Evolutionary conservation across 30 jellyfish, hydroid and myxozoan species (phyloP).

Genomic region (Aurelia aurita complex sp. Pacific): DNA sequence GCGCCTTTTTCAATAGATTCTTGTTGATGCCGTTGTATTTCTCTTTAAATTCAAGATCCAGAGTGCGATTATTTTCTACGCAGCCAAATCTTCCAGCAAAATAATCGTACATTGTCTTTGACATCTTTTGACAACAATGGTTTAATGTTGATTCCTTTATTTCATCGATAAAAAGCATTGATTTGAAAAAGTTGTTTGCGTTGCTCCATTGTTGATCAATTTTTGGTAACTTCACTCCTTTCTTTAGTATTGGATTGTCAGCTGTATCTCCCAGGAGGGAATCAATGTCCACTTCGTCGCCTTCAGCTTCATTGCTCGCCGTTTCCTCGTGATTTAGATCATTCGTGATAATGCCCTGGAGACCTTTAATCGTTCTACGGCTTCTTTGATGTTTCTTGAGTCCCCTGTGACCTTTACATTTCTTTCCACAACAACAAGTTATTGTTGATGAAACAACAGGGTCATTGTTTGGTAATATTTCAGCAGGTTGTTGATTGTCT

Average conservation of each 20-base stretch:
- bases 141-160: constrained; percentile 5
- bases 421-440: background rate
- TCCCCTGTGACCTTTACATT: constrained; percentile 1
- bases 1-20: no score
- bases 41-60: no score
- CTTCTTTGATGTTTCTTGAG: background rate
- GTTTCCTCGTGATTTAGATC: constrained; percentile 2
- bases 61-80: no score
- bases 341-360: background rate
- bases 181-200: constrained; percentile 2
- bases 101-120: background rate
- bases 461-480: background rate
- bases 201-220: background rate
- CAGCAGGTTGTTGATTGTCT: background rate
- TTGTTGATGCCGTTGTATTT: no score
- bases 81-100: no score
- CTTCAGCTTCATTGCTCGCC: constrained; percentile 1
- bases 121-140: constrained; percentile 5
- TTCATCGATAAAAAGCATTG: constrained; percentile 5
- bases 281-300: constrained; percentile 3
- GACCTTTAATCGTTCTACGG: constrained; percentile 5
- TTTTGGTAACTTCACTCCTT: constrained; percentile 1
- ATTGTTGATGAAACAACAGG: constrained; percentile 1
- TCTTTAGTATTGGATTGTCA: background rate
- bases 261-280: constrained; percentile 1